Evolutionary conservation across 2,113 vertebrate species (phyloP).

Genomic region (Gnathonemus echidnorhynchus): DNA sequence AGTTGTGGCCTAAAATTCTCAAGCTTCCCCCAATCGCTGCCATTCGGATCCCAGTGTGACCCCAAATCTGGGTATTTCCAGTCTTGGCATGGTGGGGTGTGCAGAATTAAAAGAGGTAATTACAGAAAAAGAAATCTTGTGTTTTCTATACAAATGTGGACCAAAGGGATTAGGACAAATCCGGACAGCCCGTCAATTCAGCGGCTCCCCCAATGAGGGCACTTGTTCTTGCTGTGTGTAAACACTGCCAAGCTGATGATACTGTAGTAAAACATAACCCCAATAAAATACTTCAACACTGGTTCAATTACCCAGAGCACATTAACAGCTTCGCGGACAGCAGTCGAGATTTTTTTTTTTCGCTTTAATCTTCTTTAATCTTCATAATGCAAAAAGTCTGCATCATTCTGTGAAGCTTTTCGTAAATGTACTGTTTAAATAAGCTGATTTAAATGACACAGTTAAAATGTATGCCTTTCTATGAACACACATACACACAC

Average conservation of each 20-base stretch:
- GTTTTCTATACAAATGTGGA: conserved; percentile 57
- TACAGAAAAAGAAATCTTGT: conserved; percentile 67
- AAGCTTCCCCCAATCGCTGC: conserved; percentile 56
- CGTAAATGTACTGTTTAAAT: neutral
- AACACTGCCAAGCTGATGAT: conserved; percentile 68
- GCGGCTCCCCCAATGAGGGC: conserved; percentile 61
- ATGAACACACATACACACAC: neutral
- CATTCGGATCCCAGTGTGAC: conserved; percentile 54
- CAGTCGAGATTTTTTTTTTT: conserved; percentile 29
- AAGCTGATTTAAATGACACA: neutral
- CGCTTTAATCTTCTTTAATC: conserved; percentile 38
- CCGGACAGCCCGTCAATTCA: conserved; percentile 57
- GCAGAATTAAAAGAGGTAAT: conserved; percentile 65
- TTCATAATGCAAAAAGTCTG: neutral
- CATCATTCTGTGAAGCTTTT: neutral
- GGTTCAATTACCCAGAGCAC: conserved; percentile 62
- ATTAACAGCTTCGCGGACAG: conserved; percentile 45
- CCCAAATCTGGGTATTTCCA: conserved; percentile 60
- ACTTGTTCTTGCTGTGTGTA: conserved; percentile 71
- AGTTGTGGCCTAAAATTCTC: conserved; percentile 44
- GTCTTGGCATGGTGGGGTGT: conserved; percentile 60
- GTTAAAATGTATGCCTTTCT: neutral
- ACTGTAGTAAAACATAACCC: conserved; percentile 65
- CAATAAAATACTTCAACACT: conserved; percentile 63
- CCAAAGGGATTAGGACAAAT: conserved; percentile 63